Evolutionary conservation across 2,888 invertebrate species (phyloP), one percentile per base, ranked within the genome.

Genomic region (Macrophya alboannulata): DNA sequence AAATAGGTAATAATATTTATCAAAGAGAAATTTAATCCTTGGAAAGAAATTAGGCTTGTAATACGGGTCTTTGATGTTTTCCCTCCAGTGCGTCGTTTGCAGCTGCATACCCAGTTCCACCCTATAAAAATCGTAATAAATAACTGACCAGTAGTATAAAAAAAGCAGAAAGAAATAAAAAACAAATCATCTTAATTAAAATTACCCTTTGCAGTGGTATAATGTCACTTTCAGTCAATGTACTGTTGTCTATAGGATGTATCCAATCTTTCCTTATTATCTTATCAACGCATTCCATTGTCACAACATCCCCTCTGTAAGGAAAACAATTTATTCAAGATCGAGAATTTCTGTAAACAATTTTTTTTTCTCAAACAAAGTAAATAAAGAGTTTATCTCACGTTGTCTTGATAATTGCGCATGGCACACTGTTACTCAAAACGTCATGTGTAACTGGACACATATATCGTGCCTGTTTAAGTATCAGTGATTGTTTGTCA

Each of bases 371-470:
- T 43, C 76, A 25, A 81, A 43, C 25, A 55, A 74, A 79, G 55
- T n/a, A 4, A 51, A 45, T 55, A 85, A 72, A 65, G 48, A 59
- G 48, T 68, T 43, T 79, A 31, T 94, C 96, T 95, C 95, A 98
- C 97, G 98, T 98, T 86, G 98, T 96, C 94, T 95, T 97, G 84
- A 99, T 95, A 48, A 99, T 97, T 86, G 98, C 99, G 94, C 98
- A 98, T 0, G 99, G 98, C 2, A 99, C 97, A 9, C 99, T 97
- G 94, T 99, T 99, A 88, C 98, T 97, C 55, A 99, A 94, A 86
- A 99, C 96, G 94, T 99, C 99, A 93, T 98, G 98, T 1, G 99
- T 99, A 0, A 99, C 97, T 1, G 99, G 98, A 93, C 99, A 99
- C 97, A 99, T 99, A 92, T 99, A 99, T 89, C 99, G 95, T 88